These are phyloP conservation scores for Parasteatoda tepidariorum DNA, from an alignment of 1,140 invertebrate species.

Conservation along the genomic window DNA sequence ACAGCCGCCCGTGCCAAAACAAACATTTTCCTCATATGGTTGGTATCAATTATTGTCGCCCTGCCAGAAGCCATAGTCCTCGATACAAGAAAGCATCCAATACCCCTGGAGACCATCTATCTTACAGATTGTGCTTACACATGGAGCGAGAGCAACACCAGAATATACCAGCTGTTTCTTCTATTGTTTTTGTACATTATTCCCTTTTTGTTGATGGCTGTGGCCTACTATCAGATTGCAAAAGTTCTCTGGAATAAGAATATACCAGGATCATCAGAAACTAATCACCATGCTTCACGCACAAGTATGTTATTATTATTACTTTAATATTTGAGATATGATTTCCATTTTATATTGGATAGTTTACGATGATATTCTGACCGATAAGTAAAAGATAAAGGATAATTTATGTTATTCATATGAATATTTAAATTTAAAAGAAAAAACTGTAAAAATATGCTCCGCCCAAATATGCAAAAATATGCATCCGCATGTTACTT, in stretches of 20 bases:
- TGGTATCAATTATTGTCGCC: conserved; percentile 76
- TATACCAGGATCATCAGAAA: conserved; percentile 46
- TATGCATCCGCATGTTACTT: too few species aligned
- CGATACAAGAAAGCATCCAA: conserved; percentile 70
- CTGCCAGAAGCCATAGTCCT: conserved; percentile 73
- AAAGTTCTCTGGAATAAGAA: conserved; percentile 56
- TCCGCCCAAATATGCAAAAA: too few species aligned
- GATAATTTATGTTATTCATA: too few species aligned
- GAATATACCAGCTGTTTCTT: conserved; percentile 59
- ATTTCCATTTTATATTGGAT: too few species aligned
- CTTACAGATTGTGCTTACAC: conserved; percentile 80
- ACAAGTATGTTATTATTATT: too few species aligned
- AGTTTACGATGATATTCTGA: too few species aligned
- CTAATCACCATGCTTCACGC: conserved; percentile 32
- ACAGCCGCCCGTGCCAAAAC: conserved; percentile 85
- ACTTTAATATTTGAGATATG: too few species aligned
- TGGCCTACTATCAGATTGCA: conserved; percentile 49
- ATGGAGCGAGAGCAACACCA: conserved; percentile 73
- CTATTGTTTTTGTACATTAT: conserved; percentile 42
- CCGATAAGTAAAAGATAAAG: too few species aligned
- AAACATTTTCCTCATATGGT: conserved; percentile 87
- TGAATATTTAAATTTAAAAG: too few species aligned
- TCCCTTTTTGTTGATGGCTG: conserved; percentile 52
- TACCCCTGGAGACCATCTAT: conserved; percentile 72
- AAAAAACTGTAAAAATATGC: too few species aligned